Evolutionary conservation across 2,797 vertebrate genomes (phyloP).

Genomic region (Parambassis ranga): DNA sequence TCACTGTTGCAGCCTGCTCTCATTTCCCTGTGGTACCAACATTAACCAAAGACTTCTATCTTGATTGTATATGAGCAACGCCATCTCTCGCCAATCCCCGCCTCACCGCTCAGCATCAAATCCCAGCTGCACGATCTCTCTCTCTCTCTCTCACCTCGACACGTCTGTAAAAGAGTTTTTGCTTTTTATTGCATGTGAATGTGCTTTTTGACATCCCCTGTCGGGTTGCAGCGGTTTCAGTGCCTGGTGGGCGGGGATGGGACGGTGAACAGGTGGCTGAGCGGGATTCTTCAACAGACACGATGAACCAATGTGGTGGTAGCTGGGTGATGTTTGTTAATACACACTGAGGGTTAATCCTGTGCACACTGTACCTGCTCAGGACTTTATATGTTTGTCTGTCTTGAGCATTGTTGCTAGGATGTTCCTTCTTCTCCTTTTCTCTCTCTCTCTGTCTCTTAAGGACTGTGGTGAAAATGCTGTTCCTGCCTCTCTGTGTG

Average conservation of each 20-base stretch:
- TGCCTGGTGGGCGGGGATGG: slow-evolving; percentile 71
- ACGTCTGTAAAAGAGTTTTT: slow-evolving; percentile 19
- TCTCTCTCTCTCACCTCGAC: slow-evolving; percentile 16
- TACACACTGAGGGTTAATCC: slow-evolving; percentile 88
- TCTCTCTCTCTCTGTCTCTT: slow-evolving; percentile 18
- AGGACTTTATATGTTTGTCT: slow-evolving; percentile 79
- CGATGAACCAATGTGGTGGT: slow-evolving; percentile 79
- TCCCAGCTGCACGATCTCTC: slow-evolving; percentile 42
- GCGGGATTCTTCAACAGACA: slow-evolving; percentile 87
- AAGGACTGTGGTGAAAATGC: slow-evolving; percentile 53
- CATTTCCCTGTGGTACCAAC: slow-evolving; percentile 79
- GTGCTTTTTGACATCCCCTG: slow-evolving; percentile 24
- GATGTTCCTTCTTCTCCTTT: slow-evolving; percentile 4
- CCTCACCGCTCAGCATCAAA: slow-evolving; percentile 64
- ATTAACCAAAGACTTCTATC: slow-evolving; percentile 99
- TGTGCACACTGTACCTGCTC: slow-evolving; percentile 86
- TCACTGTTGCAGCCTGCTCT: slow-evolving; percentile 75
- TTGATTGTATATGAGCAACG: slow-evolving; percentile 97
- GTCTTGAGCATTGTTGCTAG: slow-evolving; percentile 61
- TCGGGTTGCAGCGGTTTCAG: slow-evolving; percentile 52
- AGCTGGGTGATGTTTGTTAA: slow-evolving; percentile 89
- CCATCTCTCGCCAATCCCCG: slow-evolving; percentile 79
- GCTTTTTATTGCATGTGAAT: slow-evolving; percentile 54
- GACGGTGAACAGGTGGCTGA: slow-evolving; percentile 58
- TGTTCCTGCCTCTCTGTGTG: slow-evolving; percentile 49